Percentiles rank a stretch among this genome's conserved stretches.
Conservation (phyloP, 1,140 invertebrate species). For the Heterodera schachtii region DNA sequence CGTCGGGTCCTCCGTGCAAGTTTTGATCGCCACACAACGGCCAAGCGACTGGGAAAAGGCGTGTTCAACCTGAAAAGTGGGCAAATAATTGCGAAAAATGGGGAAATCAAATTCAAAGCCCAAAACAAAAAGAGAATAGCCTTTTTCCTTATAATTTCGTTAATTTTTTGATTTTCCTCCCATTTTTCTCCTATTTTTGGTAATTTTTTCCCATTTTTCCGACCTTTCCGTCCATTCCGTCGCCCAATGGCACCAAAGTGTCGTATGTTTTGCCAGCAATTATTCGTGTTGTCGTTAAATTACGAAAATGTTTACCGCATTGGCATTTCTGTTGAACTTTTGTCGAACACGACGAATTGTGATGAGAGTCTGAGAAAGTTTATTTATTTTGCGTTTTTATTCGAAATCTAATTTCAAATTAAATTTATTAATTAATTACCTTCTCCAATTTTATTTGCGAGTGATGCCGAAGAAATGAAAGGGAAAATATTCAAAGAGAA, state of each 20-base stretch:
- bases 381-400: background rate
- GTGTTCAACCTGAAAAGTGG: background rate
- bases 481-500: background rate
- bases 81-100: background rate
- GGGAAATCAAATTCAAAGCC: too few species aligned
- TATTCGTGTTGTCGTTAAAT: background rate
- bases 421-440: background rate
- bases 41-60: constrained; percentile 3
- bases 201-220: background rate
- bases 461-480: background rate
- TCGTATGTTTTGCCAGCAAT: background rate
- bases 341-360: background rate
- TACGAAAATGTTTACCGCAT: constrained; percentile 2
- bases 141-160: too few species aligned
- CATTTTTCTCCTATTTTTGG: background rate
- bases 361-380: background rate
- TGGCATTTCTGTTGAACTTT: background rate
- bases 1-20: background rate
- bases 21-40: constrained; percentile 9
- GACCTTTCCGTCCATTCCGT: constrained; percentile 10
- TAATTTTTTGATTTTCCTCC: background rate
- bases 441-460: background rate
- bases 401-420: background rate
- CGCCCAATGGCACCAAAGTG: constrained; percentile 3
- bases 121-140: too few species aligned